A percentile compares a stretch with the other conserved stretches of the same genome.
Conservation (phyloP, 1,140 invertebrate genomes). For the Diplogasteroides magnus region DNA sequence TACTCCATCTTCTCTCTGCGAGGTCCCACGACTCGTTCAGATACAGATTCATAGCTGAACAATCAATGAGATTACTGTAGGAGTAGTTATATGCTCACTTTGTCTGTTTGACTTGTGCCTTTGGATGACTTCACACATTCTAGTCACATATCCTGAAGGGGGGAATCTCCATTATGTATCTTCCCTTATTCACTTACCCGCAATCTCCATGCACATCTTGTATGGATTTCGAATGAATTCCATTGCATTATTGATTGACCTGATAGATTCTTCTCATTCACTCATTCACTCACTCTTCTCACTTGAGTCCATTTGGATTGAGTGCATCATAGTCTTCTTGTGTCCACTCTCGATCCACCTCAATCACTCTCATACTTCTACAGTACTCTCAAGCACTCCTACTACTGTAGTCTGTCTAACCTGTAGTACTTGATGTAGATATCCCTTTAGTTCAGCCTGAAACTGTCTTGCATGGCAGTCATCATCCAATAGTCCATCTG, state of each 20-base stretch:
- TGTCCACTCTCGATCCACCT: constrained; percentile 81
- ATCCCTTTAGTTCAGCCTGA: constrained; percentile 79
- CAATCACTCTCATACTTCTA: no score
- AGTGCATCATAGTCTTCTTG: constrained; percentile 76
- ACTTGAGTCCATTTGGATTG: constrained; percentile 77
- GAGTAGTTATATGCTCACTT: constrained; percentile 20
- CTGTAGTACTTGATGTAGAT: constrained; percentile 66
- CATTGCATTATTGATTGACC: constrained; percentile 80
- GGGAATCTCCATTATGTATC: no score
- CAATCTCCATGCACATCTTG: constrained; percentile 72
- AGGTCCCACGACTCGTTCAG: constrained; percentile 98
- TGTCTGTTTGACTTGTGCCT: constrained; percentile 46
- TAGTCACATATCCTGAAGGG: constrained; percentile 47
- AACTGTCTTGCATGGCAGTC: constrained; percentile 70
- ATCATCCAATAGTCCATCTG: constrained; percentile 93
- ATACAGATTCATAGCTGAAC: constrained; percentile 67
- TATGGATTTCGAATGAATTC: constrained; percentile 94
- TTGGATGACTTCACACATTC: constrained; percentile 52
- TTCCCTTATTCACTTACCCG: constrained; percentile 12
- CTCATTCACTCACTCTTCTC: no score
- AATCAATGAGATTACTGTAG: background rate
- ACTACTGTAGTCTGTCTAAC: no score
- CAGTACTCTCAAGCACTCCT: no score
- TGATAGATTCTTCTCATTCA: no score
- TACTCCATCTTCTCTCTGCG: constrained; percentile 93